Percentiles rank a stretch among this genome's conserved stretches.
Evolutionary conservation across 2,888 invertebrate species (phyloP).

Genomic region (Phasia obesa): DNA sequence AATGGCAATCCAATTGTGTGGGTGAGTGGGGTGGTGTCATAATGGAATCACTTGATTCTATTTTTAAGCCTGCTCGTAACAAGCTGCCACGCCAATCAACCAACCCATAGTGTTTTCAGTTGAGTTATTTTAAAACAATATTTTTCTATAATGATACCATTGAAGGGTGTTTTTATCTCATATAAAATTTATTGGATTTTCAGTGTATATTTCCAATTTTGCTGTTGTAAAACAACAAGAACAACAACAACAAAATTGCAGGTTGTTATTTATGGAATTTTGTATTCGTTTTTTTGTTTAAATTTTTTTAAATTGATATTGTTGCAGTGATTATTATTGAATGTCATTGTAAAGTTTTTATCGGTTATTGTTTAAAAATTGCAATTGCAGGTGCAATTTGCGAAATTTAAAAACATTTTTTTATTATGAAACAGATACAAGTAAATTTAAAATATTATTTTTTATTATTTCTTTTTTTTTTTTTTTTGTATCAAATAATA

Average conservation of each 20-base stretch:
- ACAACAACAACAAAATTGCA: slow-evolving; percentile 37
- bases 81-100: too few relatives aligned
- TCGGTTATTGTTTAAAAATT: slow-evolving; percentile 37
- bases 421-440: background rate
- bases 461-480: too few relatives aligned
- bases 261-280: slow-evolving; percentile 49
- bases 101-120: background rate
- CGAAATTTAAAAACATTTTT: background rate
- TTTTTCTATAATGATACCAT: background rate
- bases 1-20: too few relatives aligned
- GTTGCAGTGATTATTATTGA: slow-evolving; percentile 55
- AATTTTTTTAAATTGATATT: slow-evolving; percentile 38
- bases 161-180: slow-evolving; percentile 64
- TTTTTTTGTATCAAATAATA: slow-evolving; percentile 31
- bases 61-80: too few relatives aligned
- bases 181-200: slow-evolving; percentile 63
- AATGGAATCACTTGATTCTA: too few relatives aligned
- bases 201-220: slow-evolving; percentile 39
- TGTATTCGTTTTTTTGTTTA: slow-evolving; percentile 5
- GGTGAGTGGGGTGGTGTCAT: too few relatives aligned
- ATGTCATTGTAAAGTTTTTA: slow-evolving; percentile 58
- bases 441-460: slow-evolving; percentile 45
- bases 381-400: slow-evolving; percentile 44
- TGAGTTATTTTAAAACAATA: background rate
- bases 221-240: too few relatives aligned